Evolutionary conservation across 2,113 vertebrate genomes (phyloP).

Genomic region (Proterorhinus semilunaris): DNA sequence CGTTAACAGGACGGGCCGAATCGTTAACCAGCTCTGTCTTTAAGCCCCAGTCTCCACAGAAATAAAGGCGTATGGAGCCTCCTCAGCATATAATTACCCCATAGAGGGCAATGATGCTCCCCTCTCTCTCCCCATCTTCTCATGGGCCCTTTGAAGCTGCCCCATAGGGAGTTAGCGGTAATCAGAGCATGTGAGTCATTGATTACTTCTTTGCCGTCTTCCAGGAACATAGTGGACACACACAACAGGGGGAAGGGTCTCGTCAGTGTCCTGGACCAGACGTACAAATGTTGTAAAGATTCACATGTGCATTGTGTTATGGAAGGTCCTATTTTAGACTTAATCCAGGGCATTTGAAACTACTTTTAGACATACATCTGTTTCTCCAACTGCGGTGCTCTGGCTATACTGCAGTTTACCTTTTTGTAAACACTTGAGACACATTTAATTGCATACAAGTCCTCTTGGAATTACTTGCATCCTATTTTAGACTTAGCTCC

Average conservation of each 20-base stretch:
- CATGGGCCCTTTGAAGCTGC: slow-evolving; percentile 66
- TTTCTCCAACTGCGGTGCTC: no score
- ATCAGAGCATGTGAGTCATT: slow-evolving; percentile 72
- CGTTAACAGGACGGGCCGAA: slow-evolving; percentile 57
- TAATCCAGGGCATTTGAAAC: no score
- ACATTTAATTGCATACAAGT: no score
- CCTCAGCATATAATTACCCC: slow-evolving; percentile 70
- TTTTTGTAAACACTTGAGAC: no score
- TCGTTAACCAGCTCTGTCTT: slow-evolving; percentile 67
- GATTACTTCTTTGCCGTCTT: slow-evolving; percentile 62
- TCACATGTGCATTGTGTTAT: slow-evolving; percentile 31
- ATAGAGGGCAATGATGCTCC: slow-evolving; percentile 58
- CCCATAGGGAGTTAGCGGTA: slow-evolving; percentile 64
- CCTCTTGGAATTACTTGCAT: no score
- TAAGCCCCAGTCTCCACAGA: slow-evolving; percentile 57
- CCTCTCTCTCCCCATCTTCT: slow-evolving; percentile 44
- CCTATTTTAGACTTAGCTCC: no score
- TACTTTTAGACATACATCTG: no score
- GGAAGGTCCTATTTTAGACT: neutral
- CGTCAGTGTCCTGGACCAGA: slow-evolving; percentile 4
- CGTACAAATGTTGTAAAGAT: slow-evolving; percentile 43
- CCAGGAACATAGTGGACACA: slow-evolving; percentile 59
- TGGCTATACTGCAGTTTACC: no score
- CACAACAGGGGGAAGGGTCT: slow-evolving; percentile 37
- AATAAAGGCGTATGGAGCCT: slow-evolving; percentile 47